These are phyloP conservation scores for Bubo scandiacus DNA, from an alignment of 2,113 vertebrate genomes.

Conservation along the genomic window DNA sequence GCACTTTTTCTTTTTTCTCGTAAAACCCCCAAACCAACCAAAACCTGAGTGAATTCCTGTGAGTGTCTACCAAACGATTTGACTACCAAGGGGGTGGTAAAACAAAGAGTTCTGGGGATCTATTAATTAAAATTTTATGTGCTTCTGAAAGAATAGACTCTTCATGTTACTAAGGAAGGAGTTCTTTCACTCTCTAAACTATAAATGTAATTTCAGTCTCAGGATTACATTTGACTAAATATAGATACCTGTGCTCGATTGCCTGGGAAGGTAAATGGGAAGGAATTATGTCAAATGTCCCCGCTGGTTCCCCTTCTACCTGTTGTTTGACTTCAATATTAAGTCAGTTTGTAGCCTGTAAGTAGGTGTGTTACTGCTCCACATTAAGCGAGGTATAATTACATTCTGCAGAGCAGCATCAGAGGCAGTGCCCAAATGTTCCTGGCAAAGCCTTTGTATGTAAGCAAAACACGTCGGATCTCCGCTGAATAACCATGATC, in stretches of 20 bases:
- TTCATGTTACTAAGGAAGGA: slow-evolving; percentile 11
- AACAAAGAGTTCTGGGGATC: background rate
- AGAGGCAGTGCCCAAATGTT: slow-evolving; percentile 22
- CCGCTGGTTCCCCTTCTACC: slow-evolving; percentile 27
- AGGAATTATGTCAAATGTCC: slow-evolving; percentile 38
- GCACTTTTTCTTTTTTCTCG: background rate
- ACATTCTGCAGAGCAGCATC: slow-evolving; percentile 40
- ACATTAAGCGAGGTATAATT: slow-evolving; percentile 6
- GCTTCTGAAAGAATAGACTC: background rate
- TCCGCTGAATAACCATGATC: slow-evolving; percentile 33
- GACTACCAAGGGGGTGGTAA: background rate
- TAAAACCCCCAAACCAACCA: background rate
- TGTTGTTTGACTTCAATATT: slow-evolving; percentile 55
- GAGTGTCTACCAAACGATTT: background rate
- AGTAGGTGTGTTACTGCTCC: slow-evolving; percentile 19
- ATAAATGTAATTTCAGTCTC: slow-evolving; percentile 20
- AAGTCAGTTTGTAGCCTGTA: slow-evolving; percentile 30
- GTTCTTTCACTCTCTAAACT: slow-evolving; percentile 30
- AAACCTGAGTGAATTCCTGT: background rate
- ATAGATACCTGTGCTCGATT: slow-evolving; percentile 32
- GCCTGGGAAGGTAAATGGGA: slow-evolving; percentile 10
- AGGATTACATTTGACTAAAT: slow-evolving; percentile 57
- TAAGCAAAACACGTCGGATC: slow-evolving; percentile 57
- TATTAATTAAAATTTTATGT: background rate
- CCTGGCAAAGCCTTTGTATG: slow-evolving; percentile 29